A percentile compares a stretch with the other conserved stretches of the same genome.
phyloP scores from a whole-genome alignment of 2,113 vertebrate genomes.

The Silurus asotus region DNA sequence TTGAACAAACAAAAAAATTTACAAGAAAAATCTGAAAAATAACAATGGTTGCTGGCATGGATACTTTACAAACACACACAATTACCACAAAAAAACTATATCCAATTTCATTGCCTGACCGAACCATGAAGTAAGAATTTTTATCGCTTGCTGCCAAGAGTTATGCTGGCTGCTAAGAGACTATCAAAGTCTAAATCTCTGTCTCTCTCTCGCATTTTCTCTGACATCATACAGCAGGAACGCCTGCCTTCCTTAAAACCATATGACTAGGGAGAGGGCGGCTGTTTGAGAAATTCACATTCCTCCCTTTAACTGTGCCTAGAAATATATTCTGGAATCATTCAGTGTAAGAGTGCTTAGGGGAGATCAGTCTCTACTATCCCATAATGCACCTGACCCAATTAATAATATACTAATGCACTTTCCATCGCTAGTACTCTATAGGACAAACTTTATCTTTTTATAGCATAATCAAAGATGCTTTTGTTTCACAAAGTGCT shows the following conservation, averaged over 20 bases:
- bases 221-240: constrained; percentile 74
- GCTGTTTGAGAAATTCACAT: not conserved
- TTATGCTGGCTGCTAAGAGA: constrained; percentile 66
- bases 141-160: constrained; percentile 65
- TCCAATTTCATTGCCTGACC: not conserved
- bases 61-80: not conserved
- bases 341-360: not conserved
- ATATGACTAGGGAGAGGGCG: constrained; percentile 57
- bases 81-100: not conserved
- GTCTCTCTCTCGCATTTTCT: constrained; percentile 20
- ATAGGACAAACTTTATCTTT: not conserved
- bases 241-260: constrained; percentile 64
- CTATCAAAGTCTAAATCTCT: constrained; percentile 40
- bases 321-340: not conserved
- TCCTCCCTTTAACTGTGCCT: not conserved
- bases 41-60: not conserved
- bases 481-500: not conserved
- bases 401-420: not conserved
- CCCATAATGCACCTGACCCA: constrained; percentile 1
- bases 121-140: constrained; percentile 63
- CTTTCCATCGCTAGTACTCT: not conserved
- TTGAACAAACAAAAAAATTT: not conserved
- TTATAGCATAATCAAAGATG: not conserved
- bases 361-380: not conserved
- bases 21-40: not conserved